phyloP scores from a whole-genome alignment of 1,140 invertebrate species.

The Drosophila gunungcola region DNA sequence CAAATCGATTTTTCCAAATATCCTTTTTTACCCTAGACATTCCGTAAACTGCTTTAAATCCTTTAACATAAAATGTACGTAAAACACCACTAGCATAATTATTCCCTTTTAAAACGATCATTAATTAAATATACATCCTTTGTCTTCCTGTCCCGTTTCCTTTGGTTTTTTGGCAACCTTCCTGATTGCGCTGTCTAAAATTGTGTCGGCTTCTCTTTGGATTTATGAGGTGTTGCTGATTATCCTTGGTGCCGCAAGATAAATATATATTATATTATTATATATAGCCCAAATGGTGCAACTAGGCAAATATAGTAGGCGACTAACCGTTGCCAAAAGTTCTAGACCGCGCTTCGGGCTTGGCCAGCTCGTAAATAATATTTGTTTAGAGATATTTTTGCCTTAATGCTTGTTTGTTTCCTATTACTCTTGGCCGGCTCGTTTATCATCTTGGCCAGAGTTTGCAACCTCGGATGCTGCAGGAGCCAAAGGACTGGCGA shows the following conservation, averaged over 20 bases:
- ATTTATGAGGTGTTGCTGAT: slow-evolving; percentile 78
- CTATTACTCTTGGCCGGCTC: slow-evolving; percentile 59
- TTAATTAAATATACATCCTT: background rate
- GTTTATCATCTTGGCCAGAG: slow-evolving; percentile 64
- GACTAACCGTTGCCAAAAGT: slow-evolving; percentile 64
- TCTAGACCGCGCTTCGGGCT: slow-evolving; percentile 5
- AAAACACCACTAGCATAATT: background rate
- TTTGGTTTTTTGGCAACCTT: slow-evolving; percentile 33
- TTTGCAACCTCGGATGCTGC: slow-evolving; percentile 49
- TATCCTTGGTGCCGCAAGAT: slow-evolving; percentile 54
- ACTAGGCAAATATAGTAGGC: slow-evolving; percentile 47
- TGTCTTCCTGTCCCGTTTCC: background rate
- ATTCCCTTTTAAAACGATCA: background rate
- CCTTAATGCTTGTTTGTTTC: slow-evolving; percentile 73
- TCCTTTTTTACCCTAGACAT: too few relatives aligned
- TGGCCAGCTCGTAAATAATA: slow-evolving; percentile 65
- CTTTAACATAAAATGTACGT: background rate
- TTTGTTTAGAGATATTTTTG: slow-evolving; percentile 74
- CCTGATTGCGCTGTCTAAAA: slow-evolving; percentile 43
- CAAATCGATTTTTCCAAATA: too few relatives aligned
- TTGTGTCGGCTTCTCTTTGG: slow-evolving; percentile 15
- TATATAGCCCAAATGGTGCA: slow-evolving; percentile 15
- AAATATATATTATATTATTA: slow-evolving; percentile 38
- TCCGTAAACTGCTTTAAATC: too few relatives aligned
- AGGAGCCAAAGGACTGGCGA: slow-evolving; percentile 33